phyloP scores from a whole-genome alignment of 1,140 invertebrate species.

The Pseudobourletiella spinata region DNA sequence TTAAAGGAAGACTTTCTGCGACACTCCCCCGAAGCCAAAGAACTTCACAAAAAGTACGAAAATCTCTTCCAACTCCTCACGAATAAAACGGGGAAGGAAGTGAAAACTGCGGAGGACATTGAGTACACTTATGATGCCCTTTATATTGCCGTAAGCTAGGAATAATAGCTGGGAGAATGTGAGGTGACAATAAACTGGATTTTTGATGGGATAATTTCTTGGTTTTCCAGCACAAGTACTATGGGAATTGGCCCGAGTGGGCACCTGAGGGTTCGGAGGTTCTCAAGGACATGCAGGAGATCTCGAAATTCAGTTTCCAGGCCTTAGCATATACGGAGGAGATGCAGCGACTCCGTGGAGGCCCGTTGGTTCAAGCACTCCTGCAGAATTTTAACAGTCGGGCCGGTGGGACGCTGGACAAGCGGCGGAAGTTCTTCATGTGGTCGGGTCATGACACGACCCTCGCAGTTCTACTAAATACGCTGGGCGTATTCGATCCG shows the following conservation, averaged over 20 bases:
- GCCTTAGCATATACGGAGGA: conserved; percentile 59
- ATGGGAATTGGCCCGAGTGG: conserved; percentile 60
- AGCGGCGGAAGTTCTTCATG: conserved; percentile 37
- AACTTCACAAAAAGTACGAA: conserved; percentile 44
- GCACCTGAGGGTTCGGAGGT: conserved; percentile 51
- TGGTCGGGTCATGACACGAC: conserved; percentile 45
- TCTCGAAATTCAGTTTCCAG: conserved; percentile 58
- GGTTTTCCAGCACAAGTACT: conserved; percentile 44
- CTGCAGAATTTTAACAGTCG: conserved; percentile 36
- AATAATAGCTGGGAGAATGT: too few species aligned
- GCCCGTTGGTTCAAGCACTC: conserved; percentile 42
- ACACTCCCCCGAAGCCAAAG: conserved; percentile 46
- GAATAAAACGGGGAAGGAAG: conserved; percentile 54
- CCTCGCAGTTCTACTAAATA: conserved; percentile 40
- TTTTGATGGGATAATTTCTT: neutral
- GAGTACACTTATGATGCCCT: conserved; percentile 65
- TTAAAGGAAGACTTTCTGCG: conserved; percentile 37
- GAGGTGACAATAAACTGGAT: too few species aligned
- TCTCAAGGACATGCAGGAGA: conserved; percentile 51
- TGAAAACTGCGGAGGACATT: conserved; percentile 55
- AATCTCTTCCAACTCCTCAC: conserved; percentile 57
- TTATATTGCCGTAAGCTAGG: conserved; percentile 57
- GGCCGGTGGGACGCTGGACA: conserved; percentile 23
- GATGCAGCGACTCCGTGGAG: conserved; percentile 63
- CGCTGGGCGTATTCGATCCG: conserved; percentile 42